Percentiles rank a stretch among this genome's conserved stretches.
phyloP scores from a whole-genome alignment of 2,888 invertebrate species.

The Drosophila setosimentum region DNA sequence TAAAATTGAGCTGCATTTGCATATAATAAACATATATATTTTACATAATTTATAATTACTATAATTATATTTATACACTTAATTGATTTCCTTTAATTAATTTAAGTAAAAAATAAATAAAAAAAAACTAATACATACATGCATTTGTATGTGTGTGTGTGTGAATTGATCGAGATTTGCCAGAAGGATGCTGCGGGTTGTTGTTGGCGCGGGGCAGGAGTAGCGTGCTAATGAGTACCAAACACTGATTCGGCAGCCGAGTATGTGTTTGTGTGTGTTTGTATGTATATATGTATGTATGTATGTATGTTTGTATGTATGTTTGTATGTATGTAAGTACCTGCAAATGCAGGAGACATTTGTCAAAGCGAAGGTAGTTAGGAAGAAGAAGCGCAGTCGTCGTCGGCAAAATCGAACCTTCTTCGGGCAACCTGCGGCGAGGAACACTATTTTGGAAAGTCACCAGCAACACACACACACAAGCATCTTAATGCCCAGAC shows the following conservation, averaged over 20 bases:
- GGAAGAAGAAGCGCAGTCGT: slow-evolving; percentile 10
- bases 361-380: slow-evolving; percentile 40
- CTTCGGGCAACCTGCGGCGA: slow-evolving; percentile 36
- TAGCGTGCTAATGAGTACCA: slow-evolving; percentile 8
- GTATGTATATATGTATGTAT: background rate
- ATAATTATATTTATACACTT: background rate
- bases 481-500: background rate
- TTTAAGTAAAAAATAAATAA: background rate
- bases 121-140: background rate
- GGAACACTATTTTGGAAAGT: slow-evolving; percentile 20
- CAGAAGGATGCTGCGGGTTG: background rate
- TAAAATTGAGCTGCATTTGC: background rate
- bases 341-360: slow-evolving; percentile 30
- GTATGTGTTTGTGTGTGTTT: background rate
- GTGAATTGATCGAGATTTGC: background rate
- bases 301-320: no score
- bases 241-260: background rate
- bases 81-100: background rate
- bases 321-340: slow-evolving; percentile 11
- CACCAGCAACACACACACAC: slow-evolving; percentile 8
- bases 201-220: background rate
- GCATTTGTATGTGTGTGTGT: background rate
- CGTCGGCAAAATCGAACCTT: slow-evolving; percentile 5
- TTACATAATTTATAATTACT: background rate
- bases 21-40: background rate